Evolutionary conservation across 1,140 invertebrate species (phyloP), one percentile per base, ranked within the genome.

Genomic region (Drosophila ironensis): DNA sequence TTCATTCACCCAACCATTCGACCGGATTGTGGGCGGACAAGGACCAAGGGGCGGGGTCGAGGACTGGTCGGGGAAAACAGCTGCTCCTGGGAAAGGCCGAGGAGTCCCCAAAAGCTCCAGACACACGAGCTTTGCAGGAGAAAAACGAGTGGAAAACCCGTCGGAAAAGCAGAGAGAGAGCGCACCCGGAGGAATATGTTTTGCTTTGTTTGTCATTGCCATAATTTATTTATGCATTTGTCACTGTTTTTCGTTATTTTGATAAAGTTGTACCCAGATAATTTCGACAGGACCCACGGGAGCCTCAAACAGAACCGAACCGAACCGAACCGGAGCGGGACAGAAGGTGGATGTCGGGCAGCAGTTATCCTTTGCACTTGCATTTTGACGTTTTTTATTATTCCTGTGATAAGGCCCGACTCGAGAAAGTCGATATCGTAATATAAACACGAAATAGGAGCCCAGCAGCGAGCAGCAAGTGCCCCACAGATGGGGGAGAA

Each of bases 391-490:
- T 20, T 12, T 11, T 9, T 50, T 50, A 50, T 47, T 61, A 61
- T 63, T 35, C 24, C 30, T 27, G 48, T 84, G 78, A 84, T 84
- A 86, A 84, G 64, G 54, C 17, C 41, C 16, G 40, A 24, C 11
- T 28, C 42, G 46, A 66, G 78, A 84, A 84, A 66, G 80, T 86
- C 80, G 80, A 86, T 86, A 86, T 86, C 81, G 76, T 87, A 86
- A 87, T 87, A 86, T 84, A 86, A 86, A 86, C 81, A 86, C 53
- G 75, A 57, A 86, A 67, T 78, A 86, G 80, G 80, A 84, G 80
- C 80, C 38, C 80, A 86, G 67, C 53, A 86, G 27, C 12, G 19
- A 46, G 40, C 59, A 71, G 54, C 64, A 66, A 44, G 59, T 40
- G 30, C 48, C 51, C 25, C 63, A 6, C 44, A 12, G 51, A 27